Conservation (phyloP, 2,113 vertebrate genomes). For the Andinoacara biseriatus region DNA sequence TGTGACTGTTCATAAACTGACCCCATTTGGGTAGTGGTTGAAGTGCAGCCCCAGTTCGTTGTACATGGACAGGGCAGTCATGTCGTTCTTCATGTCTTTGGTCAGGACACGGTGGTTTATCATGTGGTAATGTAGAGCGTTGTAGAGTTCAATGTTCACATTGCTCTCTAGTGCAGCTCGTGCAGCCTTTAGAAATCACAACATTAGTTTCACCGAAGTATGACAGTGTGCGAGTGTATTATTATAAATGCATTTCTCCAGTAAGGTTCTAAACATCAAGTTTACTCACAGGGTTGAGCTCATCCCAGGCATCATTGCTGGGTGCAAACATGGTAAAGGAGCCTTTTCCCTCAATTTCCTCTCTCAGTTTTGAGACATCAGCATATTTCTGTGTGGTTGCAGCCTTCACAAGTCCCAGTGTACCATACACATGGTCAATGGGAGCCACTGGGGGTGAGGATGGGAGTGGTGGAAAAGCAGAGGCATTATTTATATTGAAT, state of each 20-base stretch:
- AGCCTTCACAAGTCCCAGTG: conserved; percentile 88
- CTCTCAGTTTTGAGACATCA: conserved; percentile 85
- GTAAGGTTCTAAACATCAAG: background rate
- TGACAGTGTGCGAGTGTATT: background rate
- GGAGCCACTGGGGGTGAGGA: conserved; percentile 83
- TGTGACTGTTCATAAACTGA: conserved; percentile 67
- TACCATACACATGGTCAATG: conserved; percentile 94
- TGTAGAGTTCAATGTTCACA: conserved; percentile 89
- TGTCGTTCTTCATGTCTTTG: conserved; percentile 92
- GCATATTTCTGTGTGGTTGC: conserved; percentile 85
- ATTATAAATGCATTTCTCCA: background rate
- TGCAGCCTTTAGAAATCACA: conserved; percentile 74
- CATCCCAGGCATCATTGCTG: conserved; percentile 92
- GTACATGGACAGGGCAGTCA: conserved; percentile 88
- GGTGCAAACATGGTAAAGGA: conserved; percentile 95
- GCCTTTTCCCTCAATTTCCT: conserved; percentile 89
- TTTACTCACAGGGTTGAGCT: conserved; percentile 84
- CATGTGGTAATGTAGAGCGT: conserved; percentile 92
- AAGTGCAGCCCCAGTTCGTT: conserved; percentile 86
- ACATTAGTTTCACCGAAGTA: background rate
- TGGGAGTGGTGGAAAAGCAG: background rate
- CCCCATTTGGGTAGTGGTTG: conserved; percentile 96
- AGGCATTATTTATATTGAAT: background rate
- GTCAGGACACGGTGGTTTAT: conserved; percentile 89
- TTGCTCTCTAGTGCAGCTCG: conserved; percentile 86